Conservation (phyloP, 2,888 invertebrate genomes). For the Dione juno region DNA sequence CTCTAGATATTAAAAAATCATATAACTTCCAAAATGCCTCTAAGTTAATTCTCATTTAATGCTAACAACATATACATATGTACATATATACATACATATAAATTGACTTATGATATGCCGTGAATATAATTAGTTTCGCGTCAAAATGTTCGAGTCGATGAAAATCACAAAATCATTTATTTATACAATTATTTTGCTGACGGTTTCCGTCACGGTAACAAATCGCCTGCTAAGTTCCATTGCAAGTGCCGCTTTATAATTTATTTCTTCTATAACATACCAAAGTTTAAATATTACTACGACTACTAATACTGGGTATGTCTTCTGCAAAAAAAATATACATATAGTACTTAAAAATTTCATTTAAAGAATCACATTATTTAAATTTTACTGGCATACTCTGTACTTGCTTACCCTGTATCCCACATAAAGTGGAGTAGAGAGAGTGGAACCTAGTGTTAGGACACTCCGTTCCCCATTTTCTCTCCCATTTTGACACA, state of each 20-base stretch:
- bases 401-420: no score
- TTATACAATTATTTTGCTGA: constrained; percentile 38
- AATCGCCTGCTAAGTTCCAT: constrained; percentile 31
- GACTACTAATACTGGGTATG: neutral
- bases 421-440: no score
- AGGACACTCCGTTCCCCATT: no score
- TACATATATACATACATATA: constrained; percentile 13
- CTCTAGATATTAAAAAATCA: no score
- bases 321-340: neutral
- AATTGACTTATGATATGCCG: neutral
- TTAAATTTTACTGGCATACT: no score
- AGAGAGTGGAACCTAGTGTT: no score
- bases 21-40: no score
- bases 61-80: neutral
- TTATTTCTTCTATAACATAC: constrained; percentile 28
- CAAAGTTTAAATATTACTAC: neutral
- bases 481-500: no score
- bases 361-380: no score
- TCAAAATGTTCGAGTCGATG: constrained; percentile 31
- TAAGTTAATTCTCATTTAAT: neutral
- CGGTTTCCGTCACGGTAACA: constrained; percentile 35
- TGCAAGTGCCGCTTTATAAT: constrained; percentile 24
- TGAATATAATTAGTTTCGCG: constrained; percentile 32
- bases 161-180: constrained; percentile 36
- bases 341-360: no score